A percentile compares a stretch with the other conserved stretches of the same genome.
Evolutionary conservation across 2,113 vertebrate species (phyloP).

Genomic region (Bagarius yarrelli): DNA sequence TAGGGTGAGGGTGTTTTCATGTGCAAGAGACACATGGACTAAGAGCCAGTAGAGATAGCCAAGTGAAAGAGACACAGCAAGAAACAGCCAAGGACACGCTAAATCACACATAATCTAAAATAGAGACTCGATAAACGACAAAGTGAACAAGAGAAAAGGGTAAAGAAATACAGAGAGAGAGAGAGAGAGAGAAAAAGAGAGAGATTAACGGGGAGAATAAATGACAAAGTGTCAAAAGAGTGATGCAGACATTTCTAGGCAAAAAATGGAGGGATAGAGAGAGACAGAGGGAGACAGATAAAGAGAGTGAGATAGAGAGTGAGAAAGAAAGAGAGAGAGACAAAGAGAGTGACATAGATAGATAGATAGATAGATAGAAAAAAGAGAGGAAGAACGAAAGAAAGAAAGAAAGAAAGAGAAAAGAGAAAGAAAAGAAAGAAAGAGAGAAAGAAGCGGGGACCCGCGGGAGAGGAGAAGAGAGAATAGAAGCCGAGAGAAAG

Average conservation of each 20-base stretch:
- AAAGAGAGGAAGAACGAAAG: neutral
- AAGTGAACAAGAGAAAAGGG: neutral
- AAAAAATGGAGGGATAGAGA: too few relatives aligned
- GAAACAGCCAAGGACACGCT: neutral
- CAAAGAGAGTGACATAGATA: neutral
- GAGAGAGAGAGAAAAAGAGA: neutral
- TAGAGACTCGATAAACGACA: neutral
- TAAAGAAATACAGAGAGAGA: slow-evolving; percentile 4
- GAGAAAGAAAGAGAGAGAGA: neutral
- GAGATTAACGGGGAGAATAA: too few relatives aligned
- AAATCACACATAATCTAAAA: neutral
- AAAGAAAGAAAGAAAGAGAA: neutral
- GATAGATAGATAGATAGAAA: neutral
- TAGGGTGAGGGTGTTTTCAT: slow-evolving; percentile 36
- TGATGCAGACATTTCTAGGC: neutral
- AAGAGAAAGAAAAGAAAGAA: neutral
- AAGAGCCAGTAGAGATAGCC: neutral
- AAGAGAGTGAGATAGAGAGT: too few relatives aligned
- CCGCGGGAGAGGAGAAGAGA: too few relatives aligned
- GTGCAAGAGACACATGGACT: neutral
- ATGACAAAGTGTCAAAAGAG: too few relatives aligned
- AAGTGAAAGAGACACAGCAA: neutral
- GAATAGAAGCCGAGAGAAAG: too few relatives aligned
- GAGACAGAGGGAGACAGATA: too few relatives aligned
- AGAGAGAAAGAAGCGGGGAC: too few relatives aligned